Percentiles rank a stretch among this genome's conserved stretches.
Conservation (phyloP, 2,113 vertebrate genomes). For the Grammomys surdaster region DNA sequence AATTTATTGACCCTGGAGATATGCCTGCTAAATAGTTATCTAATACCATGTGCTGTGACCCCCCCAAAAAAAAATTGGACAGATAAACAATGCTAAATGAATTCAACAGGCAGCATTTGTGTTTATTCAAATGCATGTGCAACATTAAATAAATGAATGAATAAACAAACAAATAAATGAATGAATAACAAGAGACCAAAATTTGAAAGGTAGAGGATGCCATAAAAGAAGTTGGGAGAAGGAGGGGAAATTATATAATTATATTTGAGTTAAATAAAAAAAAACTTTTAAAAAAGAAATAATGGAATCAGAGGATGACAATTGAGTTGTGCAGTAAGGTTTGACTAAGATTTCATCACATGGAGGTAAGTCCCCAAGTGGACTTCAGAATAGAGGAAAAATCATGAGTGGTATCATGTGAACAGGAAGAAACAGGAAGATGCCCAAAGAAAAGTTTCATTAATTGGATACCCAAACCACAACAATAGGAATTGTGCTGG, state of each 20-base stretch:
- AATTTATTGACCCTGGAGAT: not conserved
- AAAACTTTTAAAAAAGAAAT: not conserved
- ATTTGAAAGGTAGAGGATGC: not conserved
- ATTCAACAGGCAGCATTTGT: not conserved
- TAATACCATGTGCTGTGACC: not conserved
- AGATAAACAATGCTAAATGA: not conserved
- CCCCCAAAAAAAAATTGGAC: not conserved
- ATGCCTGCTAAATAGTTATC: not conserved
- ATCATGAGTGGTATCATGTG: too few species aligned
- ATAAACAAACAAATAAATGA: not conserved
- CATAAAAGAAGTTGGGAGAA: not conserved
- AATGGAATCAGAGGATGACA: not conserved
- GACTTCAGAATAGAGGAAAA: not conserved
- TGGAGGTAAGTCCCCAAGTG: not conserved
- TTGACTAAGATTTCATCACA: slow-evolving; percentile 10
- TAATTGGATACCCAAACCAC: not conserved
- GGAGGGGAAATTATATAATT: not conserved
- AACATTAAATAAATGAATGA: too few species aligned
- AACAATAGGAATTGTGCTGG: not conserved
- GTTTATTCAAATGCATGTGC: not conserved
- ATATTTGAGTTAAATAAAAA: not conserved
- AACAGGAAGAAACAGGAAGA: not conserved
- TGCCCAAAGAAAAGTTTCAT: not conserved
- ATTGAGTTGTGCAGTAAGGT: not conserved
- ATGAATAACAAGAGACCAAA: not conserved